Base-by-base conservation (phyloP, 2,797 vertebrate species). In the Nyctalus aviator region DNA sequence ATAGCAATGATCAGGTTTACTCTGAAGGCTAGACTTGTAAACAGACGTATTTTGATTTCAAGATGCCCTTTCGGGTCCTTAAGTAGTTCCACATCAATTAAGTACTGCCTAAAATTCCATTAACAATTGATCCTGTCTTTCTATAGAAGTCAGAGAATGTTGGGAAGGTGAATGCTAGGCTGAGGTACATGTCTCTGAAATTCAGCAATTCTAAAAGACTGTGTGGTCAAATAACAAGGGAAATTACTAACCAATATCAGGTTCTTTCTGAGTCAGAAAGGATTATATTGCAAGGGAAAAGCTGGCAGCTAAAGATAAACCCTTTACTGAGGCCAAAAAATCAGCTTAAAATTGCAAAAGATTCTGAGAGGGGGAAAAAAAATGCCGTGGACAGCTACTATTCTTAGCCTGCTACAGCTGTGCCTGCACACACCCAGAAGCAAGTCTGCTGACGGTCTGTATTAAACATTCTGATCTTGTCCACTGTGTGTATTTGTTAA, bases 371-470 rank as follows among this genome's bases (percentile, higher is more conserved):
- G 68, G 44, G 68, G 73, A 73, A 78, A 77, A 90, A 90, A 69
- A 20, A 87, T 66, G 73, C 53, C 83, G 35, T 30, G 20, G 68
- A 71, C 72, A 59, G 83, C 95, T 62, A n/a, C 37, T 95, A 85
- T 96, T 93, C 87, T 93, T 85, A 94, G 71, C 44, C 30, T 86
- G 83, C 27, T 78, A 53, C 71, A 94, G 62, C 66, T 96, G 79
- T 82, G 92, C 69, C 77, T 64, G 37, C 20, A 84, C 27, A 72
- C 3, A 76, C 20, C 20, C 5, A 0, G 68, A 6, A 87, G 53
- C 91, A 78, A 64, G 71, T 30, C 17, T 72, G 50, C 50, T 62
- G 48, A 84, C 57, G 75, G 53, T 50, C 55, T 73, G 55, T 55
- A 73, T 62, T 90, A 64, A 90, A 79, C 9, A 46, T 69, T 57